These are phyloP conservation scores for Pampus argenteus DNA, from an alignment of 2,797 vertebrate species.

Conservation along the genomic window DNA sequence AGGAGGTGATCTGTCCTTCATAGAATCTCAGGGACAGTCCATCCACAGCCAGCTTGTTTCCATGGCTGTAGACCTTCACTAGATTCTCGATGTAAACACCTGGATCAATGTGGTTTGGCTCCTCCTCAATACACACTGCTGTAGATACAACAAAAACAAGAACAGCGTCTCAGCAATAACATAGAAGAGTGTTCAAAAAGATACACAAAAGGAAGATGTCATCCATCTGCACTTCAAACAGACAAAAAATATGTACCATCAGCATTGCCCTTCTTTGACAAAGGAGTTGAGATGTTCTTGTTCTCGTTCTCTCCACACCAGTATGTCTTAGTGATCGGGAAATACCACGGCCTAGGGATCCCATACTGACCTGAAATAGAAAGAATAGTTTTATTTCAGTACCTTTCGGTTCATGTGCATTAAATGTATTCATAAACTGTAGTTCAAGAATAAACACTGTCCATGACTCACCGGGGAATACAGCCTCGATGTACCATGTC, in stretches of 20 bases:
- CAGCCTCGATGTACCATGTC: conserved; percentile 98
- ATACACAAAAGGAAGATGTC: neutral
- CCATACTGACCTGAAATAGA: conserved; percentile 91
- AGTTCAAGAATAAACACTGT: neutral
- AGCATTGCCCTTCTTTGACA: conserved; percentile 85
- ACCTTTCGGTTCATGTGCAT: no score
- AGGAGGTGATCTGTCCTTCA: conserved; percentile 97
- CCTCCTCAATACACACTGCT: conserved; percentile 94
- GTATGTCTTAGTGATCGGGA: conserved; percentile 94
- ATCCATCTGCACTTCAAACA: neutral
- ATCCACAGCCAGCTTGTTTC: conserved; percentile 96
- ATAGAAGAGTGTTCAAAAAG: neutral
- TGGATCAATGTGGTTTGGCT: conserved; percentile 91
- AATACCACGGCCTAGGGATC: conserved; percentile 97
- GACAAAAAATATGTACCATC: conserved; percentile 84
- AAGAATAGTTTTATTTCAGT: neutral
- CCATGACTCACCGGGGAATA: conserved; percentile 91
- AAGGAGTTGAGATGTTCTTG: conserved; percentile 74
- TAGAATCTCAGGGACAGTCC: conserved; percentile 95
- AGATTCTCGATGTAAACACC: conserved; percentile 97
- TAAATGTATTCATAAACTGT: no score
- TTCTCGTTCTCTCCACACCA: conserved; percentile 93
- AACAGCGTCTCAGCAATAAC: neutral
- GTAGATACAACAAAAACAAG: conserved; percentile 9
- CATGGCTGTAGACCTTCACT: conserved; percentile 95